Percentiles rank a stretch among this genome's conserved stretches.
Conservation (phyloP, 2,888 invertebrate species). For the Perdita meconis region DNA sequence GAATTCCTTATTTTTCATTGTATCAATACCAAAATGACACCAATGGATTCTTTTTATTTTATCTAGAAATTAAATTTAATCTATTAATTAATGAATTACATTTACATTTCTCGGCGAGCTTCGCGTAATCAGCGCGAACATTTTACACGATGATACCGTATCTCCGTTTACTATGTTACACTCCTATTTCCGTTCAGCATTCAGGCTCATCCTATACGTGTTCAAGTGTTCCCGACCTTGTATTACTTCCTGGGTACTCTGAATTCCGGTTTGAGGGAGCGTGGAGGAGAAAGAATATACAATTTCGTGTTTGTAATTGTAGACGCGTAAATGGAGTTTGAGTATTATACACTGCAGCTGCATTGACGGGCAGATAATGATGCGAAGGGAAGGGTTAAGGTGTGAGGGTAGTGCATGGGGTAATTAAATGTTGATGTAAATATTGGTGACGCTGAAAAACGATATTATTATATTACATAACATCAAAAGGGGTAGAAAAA, state of each 20-base stretch:
- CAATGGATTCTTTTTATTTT: too few relatives aligned
- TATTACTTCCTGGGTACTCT: constrained; percentile 49
- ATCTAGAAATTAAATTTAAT: too few relatives aligned
- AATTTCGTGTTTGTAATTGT: constrained; percentile 16
- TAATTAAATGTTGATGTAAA: neutral
- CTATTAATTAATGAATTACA: constrained; percentile 33
- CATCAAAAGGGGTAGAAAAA: too few relatives aligned
- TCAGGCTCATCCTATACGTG: constrained; percentile 56
- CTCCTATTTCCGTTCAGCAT: constrained; percentile 47
- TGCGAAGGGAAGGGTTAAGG: too few relatives aligned
- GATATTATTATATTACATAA: too few relatives aligned
- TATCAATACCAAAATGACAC: too few relatives aligned
- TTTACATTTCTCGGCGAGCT: constrained; percentile 28
- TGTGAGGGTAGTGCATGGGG: too few relatives aligned
- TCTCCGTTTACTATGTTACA: constrained; percentile 47
- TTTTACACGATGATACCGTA: constrained; percentile 34
- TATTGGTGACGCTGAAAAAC: neutral
- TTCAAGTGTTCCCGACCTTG: constrained; percentile 55
- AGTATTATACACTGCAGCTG: neutral
- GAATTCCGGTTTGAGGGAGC: constrained; percentile 33
- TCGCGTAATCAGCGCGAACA: constrained; percentile 52
- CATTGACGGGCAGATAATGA: too few relatives aligned
- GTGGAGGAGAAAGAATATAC: constrained; percentile 22
- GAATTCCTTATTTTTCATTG: too few relatives aligned
- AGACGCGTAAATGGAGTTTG: constrained; percentile 7